Percentiles rank a stretch among this genome's conserved stretches.
phyloP scores from a whole-genome alignment of 2,888 invertebrate species.

The Drosophila meridionalis region DNA sequence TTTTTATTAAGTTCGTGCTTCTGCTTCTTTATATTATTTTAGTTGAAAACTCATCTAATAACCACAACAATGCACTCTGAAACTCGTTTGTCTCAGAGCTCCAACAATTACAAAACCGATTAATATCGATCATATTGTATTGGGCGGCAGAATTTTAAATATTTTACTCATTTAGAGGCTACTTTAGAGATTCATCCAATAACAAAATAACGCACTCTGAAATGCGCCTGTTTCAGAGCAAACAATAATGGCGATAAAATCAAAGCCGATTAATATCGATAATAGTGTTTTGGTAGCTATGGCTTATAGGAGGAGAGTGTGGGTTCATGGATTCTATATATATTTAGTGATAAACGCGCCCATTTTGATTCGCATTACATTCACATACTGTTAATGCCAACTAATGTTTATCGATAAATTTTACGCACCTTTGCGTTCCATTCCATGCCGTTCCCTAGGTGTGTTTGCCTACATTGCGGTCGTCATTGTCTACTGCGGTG shows the following conservation, averaged over 20 bases:
- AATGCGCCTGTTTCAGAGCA: constrained; percentile 44
- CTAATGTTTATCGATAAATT: constrained; percentile 42
- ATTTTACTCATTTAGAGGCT: constrained; percentile 4
- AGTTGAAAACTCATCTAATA: constrained; percentile 1
- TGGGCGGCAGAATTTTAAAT: constrained; percentile 1
- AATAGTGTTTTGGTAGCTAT: constrained; percentile 2
- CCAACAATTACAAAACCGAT: constrained; percentile 15
- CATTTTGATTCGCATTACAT: constrained; percentile 25
- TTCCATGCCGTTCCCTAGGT: constrained; percentile 72
- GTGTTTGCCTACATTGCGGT: constrained; percentile 87
- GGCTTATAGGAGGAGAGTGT: constrained; percentile 4
- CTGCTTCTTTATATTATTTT: constrained; percentile 23
- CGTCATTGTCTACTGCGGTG: constrained; percentile 87
- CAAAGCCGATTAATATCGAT: constrained; percentile 25
- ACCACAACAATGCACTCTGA: constrained; percentile 35
- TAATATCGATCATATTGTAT: constrained; percentile 19
- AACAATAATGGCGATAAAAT: constrained; percentile 13
- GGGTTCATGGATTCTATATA: constrained; percentile 22
- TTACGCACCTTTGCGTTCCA: constrained; percentile 31
- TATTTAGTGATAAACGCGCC: constrained; percentile 15
- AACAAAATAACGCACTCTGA: constrained; percentile 31
- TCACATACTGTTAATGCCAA: constrained; percentile 35
- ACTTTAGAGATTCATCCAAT: background rate
- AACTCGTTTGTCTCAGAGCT: constrained; percentile 45
- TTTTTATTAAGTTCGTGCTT: constrained; percentile 43